A percentile compares a stretch with the other conserved stretches of the same genome.
These are phyloP conservation scores for Brachystomella parvula DNA, from an alignment of 1,140 invertebrate genomes.

Conservation along the genomic window DNA sequence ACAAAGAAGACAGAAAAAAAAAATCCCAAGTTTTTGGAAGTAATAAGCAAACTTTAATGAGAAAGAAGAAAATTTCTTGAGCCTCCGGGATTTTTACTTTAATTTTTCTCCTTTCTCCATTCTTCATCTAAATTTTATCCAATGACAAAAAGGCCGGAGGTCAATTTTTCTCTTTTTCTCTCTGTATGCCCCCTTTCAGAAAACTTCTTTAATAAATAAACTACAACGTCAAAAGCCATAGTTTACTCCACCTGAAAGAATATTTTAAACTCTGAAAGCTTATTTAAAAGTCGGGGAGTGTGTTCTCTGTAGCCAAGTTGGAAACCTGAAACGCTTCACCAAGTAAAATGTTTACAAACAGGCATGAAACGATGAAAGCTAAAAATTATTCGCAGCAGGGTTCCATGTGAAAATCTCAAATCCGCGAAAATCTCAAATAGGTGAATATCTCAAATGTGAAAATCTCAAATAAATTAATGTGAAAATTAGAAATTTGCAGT, in stretches of 20 bases:
- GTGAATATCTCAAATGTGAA: too few species aligned
- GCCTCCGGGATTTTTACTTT: conserved; percentile 22
- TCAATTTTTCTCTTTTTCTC: conserved; percentile 14
- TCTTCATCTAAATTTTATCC: conserved; percentile 38
- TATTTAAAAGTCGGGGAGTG: too few species aligned
- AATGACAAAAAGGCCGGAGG: conserved; percentile 38
- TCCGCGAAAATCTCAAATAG: too few species aligned
- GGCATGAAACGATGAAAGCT: too few species aligned
- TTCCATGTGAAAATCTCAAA: too few species aligned
- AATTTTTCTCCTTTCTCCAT: conserved; percentile 1
- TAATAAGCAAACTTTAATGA: conserved; percentile 9
- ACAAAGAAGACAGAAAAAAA: conserved; percentile 1
- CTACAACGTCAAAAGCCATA: neutral
- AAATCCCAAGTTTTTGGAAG: neutral
- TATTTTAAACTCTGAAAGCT: neutral
- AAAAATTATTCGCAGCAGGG: too few species aligned
- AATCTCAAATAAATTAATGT: too few species aligned
- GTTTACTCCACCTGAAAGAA: neutral
- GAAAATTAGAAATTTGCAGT: too few species aligned
- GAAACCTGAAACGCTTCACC: too few species aligned
- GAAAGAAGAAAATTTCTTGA: conserved; percentile 5
- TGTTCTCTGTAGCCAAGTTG: too few species aligned
- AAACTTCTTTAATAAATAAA: conserved; percentile 2
- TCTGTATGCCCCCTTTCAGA: neutral
- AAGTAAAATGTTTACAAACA: too few species aligned